Evolutionary conservation across 2,888 invertebrate species (phyloP), one percentile per base, ranked within the genome.

Genomic region (Apamea anceps): DNA sequence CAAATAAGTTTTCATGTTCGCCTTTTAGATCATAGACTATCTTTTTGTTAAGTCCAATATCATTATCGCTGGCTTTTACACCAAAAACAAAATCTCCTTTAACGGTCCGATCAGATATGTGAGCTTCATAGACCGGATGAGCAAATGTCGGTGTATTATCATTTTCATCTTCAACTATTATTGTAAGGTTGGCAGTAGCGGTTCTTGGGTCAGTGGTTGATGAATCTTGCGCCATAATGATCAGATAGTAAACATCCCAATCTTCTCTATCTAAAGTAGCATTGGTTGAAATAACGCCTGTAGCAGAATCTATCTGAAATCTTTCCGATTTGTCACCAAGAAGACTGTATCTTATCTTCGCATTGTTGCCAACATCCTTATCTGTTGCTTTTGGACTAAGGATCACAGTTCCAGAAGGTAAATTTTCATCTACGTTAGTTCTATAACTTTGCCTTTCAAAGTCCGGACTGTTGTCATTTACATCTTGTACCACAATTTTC

Each of bases 391-490:
- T 95, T 0, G 99, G 98, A 81, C 98, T 97, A 15, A 99, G 97
- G 5, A 99, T 98, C 91, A 98, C 97, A 0, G 98, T 98, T 48
- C 98, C 98, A 28, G 98, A 94, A 3, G 98, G 98, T 75, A 98
- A 96, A 94, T 99, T 99, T 97, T 99, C 99, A 87, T 97, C 97
- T 0, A 99, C 98, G 72, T 96, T 97, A 0, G 98, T 98, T 88
- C 97, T 97, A 93, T 99, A 99, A 77, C 98, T 98, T 92, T 98
- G 98, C 76, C 98, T 97, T 90, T 98, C 98, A 94, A 99, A 99
- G 90, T 98, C 98, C 0, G 99, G 99, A 88, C 98, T 98, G 94
- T 99, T 99, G 94, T 99, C 99, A 94, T 99, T 99, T 79, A 99
- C 98, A 94, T 99, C 99, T 95, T 99, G 98, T 18, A 99, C 99